These are phyloP conservation scores for Eufriesea mexicana DNA, from an alignment of 1,140 invertebrate genomes.

Conservation along the genomic window DNA sequence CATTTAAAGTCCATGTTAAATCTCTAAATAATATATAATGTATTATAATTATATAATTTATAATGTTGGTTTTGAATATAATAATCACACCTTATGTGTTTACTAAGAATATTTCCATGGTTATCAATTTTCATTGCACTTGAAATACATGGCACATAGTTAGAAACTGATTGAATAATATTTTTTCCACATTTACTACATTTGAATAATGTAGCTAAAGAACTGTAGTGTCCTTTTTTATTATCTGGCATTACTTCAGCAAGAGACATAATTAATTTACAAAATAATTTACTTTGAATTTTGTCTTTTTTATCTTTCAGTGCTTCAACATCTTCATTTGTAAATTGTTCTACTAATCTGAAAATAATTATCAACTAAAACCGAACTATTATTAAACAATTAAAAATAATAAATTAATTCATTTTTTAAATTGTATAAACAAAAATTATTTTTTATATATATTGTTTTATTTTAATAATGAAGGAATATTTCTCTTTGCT, in stretches of 20 bases:
- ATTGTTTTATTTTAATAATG: too few relatives aligned
- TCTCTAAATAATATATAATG: constrained; percentile 84
- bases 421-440: background rate
- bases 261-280: constrained; percentile 90
- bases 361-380: constrained; percentile 62
- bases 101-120: constrained; percentile 86
- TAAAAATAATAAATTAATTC: constrained; percentile 13
- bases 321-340: constrained; percentile 89
- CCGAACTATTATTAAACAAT: constrained; percentile 16
- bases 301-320: constrained; percentile 92
- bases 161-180: constrained; percentile 85
- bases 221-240: constrained; percentile 89
- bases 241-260: constrained; percentile 88
- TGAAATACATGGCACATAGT: constrained; percentile 86
- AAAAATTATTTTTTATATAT: background rate
- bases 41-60: constrained; percentile 33
- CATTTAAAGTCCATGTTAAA: constrained; percentile 90
- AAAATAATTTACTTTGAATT: constrained; percentile 91
- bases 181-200: constrained; percentile 86
- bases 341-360: constrained; percentile 90
- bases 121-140: constrained; percentile 87
- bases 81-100: constrained; percentile 85
- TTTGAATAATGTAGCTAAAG: constrained; percentile 88
- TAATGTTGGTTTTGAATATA: constrained; percentile 3
- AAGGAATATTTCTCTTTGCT: background rate